These are phyloP conservation scores for Atopsyche davidsoni DNA, from an alignment of 1,140 invertebrate genomes.

Conservation along the genomic window DNA sequence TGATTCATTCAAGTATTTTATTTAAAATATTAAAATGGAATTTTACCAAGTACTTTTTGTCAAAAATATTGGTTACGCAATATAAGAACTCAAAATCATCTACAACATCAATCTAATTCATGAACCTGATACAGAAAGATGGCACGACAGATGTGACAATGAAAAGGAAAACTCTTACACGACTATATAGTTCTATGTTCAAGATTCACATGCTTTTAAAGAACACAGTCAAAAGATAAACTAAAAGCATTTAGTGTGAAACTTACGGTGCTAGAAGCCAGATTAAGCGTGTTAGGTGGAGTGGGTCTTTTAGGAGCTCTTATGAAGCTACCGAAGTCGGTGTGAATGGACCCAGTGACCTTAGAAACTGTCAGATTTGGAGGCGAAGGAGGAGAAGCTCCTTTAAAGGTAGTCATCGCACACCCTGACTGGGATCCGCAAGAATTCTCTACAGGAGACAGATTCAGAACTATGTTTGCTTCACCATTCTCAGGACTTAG, in stretches of 20 bases:
- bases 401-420: conserved; percentile 58
- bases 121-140: too few species aligned
- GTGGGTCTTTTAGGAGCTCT: conserved; percentile 69
- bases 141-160: too few species aligned
- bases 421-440: conserved; percentile 37
- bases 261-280: conserved; percentile 53
- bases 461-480: conserved; percentile 68
- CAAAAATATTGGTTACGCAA: too few species aligned
- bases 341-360: conserved; percentile 20
- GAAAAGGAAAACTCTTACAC: too few species aligned
- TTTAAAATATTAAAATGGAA: too few species aligned
- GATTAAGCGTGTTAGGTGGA: conserved; percentile 74
- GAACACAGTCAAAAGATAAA: background rate
- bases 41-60: too few species aligned
- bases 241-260: background rate
- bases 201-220: too few species aligned
- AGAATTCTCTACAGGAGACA: conserved; percentile 57
- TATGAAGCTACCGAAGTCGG: conserved; percentile 40
- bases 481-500: too few species aligned
- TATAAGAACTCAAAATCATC: too few species aligned
- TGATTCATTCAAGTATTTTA: too few species aligned
- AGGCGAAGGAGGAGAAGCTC: conserved; percentile 47
- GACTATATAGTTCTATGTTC: conserved; percentile 1
- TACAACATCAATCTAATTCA: too few species aligned
- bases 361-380: conserved; percentile 32